Base-by-base conservation (phyloP, 2,113 vertebrate genomes). In the Leiothrix lutea region DNA sequence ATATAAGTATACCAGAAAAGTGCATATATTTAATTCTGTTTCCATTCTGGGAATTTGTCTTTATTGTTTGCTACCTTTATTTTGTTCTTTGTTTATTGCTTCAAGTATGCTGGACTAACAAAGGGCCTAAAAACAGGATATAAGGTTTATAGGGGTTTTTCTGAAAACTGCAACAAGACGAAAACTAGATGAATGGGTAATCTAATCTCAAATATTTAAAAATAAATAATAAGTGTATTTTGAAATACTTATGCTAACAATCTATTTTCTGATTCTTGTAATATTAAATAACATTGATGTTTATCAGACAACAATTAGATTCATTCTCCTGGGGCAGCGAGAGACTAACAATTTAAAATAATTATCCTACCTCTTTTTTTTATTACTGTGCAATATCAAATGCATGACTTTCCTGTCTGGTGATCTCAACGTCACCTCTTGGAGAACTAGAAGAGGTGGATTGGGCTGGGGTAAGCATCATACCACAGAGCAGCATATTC, bases 291-390 rank as follows among this genome's bases (percentile, higher is more conserved):
- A 51, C 47, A 77, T 33, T 5, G 8, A 86, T 94, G 57, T 72
- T 12, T 91, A 85, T 95, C 81, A 90, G 54, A n/a, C 67, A 56
- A 56, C 80, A 94, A 73, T 87, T 88, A 92, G 35, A 80, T 87
- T 73, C 53, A 54, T 83, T 90, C 24, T 85, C 50, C 71, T 1
- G 1, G 45, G 71, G 94, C 66, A 54, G 38, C 48, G 64, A 45
- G 73, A 95, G 79, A 61, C 42, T 93, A 73, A 69, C 71, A 66
- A 88, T 90, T 96, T 70, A 62, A 94, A 94, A 88, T 77, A 73
- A 95, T 95, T 93, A 77, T 38, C 74, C 48, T 78, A 35, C 38
- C 25, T 84, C 17, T 54, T 47, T 45, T 90, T 40, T 51, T 80
- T 60, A 31, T 70, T 86, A 75, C 65, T 6, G 5, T 23, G 25